A percentile compares a stretch with the other conserved stretches of the same genome.
Conservation (phyloP, 2,797 vertebrate species). For the Melanotaenia maccullochi region DNA sequence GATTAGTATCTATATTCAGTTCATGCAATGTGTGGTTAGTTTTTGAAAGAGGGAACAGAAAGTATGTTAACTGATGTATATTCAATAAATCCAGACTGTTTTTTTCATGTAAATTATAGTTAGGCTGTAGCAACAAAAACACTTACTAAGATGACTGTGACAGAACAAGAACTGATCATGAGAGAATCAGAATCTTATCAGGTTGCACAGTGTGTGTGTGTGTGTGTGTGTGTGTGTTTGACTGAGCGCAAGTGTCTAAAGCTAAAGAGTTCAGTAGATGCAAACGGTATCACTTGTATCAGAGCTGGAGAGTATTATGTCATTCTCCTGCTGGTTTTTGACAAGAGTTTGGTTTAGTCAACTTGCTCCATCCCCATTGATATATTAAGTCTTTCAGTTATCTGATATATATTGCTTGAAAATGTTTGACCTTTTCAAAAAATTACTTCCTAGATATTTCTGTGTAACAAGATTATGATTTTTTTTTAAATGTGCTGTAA, state of each 20-base stretch:
- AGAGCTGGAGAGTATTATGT: background rate
- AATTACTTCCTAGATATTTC: background rate
- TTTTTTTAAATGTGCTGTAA: too few species aligned
- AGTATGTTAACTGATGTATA: background rate
- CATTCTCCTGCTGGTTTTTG: background rate
- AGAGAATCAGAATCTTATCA: background rate
- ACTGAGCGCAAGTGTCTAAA: too few species aligned
- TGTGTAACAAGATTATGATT: background rate
- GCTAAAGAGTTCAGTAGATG: too few species aligned
- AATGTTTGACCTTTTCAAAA: background rate
- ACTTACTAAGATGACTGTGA: too few species aligned
- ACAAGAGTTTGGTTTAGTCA: background rate
- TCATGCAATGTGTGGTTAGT: background rate
- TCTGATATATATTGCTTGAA: conserved; percentile 2
- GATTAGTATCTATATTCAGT: background rate
- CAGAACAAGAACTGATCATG: background rate
- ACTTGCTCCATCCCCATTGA: background rate
- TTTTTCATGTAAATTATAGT: background rate
- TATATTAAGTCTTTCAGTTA: background rate
- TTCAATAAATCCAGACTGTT: too few species aligned
- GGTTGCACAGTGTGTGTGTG: background rate
- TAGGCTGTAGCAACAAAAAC: background rate
- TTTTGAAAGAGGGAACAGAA: conserved; percentile 2
- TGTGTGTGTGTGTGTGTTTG: too few species aligned
- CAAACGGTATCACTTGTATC: background rate